Evolutionary conservation across 1,140 invertebrate species (phyloP), one percentile per base, ranked within the genome.

Genomic region (Saccostrea cuccullata): DNA sequence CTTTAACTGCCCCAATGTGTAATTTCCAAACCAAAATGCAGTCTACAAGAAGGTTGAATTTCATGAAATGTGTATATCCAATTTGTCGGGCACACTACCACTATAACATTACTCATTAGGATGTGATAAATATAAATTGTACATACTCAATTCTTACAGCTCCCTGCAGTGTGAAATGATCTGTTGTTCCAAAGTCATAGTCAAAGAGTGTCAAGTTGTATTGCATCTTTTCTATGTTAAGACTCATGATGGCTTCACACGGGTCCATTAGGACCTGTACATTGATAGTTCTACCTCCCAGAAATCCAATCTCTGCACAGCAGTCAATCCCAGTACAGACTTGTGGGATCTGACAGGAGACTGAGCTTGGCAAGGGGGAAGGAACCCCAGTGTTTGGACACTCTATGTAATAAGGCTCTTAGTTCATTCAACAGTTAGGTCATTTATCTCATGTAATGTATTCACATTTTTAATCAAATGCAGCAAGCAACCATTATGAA

Each of bases 261-360:
- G 60, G 36, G 17, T 88, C 82, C 55, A 88, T 15, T 12, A 64
- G 36, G 5, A 84, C 58, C 9, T 84, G 30, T 1, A 83, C n/a
- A 17, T 84, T 36, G 47, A 88, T 55, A 47, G 82, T 84, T 55
- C 83, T 77, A 26, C 82, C 40, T 6, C 6, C 70, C 58, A 88
- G 47, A 26, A 77, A 84, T 15, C 58, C 73, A n/a, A 84, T 83
- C 26, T 73, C 60, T 17, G 67, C 60, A 85, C 87, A 88, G 47
- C 87, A 88, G 82, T 88, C 82, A 13, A 88, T 83, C 12, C 87
- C 83, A 12, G 87, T 88, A 88, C 87, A 88, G 20, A 55, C 23
- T 30, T 86, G 36, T 13, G 84, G 77, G 36, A 89, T 55, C 12
- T 40, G 40, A 73, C 88, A 89, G 5, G 60, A 36, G 11, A 55